Percentiles rank a stretch among this genome's conserved stretches.
Evolutionary conservation across 2,113 vertebrate species (phyloP).

Genomic region (Macheiramphus alcinus): DNA sequence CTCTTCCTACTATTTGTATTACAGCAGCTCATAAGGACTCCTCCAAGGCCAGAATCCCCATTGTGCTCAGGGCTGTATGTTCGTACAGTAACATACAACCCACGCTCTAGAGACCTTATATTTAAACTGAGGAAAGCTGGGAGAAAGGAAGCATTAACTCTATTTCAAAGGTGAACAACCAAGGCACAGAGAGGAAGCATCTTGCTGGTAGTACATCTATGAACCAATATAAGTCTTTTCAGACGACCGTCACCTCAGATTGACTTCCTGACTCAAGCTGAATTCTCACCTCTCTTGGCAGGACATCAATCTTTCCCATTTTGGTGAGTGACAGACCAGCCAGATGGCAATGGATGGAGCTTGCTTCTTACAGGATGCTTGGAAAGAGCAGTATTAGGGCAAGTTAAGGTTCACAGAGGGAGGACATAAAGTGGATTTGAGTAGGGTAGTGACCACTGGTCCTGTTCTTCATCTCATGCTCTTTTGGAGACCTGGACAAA

Average conservation of each 20-base stretch:
- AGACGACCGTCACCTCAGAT: background rate
- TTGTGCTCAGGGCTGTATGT: background rate
- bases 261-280: background rate
- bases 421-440: background rate
- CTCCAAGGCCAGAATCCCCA: background rate
- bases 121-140: background rate
- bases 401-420: background rate
- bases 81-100: background rate
- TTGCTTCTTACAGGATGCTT: background rate
- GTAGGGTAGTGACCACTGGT: background rate
- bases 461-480: background rate
- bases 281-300: background rate
- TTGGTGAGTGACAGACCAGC: background rate
- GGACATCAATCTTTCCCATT: background rate
- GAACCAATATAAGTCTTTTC: background rate
- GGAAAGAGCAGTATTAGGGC: background rate
- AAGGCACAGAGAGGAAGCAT: background rate
- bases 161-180: background rate
- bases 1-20: constrained; percentile 13
- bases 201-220: background rate
- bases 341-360: background rate
- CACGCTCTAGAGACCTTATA: background rate
- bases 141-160: background rate
- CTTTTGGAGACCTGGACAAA: background rate
- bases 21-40: background rate